Base-by-base conservation (phyloP, 2,888 invertebrate species). In the Noctua pronuba region DNA sequence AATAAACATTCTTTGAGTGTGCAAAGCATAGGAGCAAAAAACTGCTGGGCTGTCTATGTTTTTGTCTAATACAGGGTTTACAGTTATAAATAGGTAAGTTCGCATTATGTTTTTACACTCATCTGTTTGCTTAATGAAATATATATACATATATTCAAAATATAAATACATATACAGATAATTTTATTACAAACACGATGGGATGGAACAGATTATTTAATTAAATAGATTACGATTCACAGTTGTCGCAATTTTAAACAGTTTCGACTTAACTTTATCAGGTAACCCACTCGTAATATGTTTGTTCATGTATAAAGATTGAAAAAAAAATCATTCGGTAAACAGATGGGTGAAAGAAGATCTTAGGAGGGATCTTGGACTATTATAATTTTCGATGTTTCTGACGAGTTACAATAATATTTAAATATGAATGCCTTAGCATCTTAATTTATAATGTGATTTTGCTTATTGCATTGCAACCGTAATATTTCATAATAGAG, bases 391-490 rank as follows among this genome's bases (percentile, higher is more conserved):
- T 84, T 78, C 58, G 35, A 71, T 76, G 65, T 76, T 49, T 68
- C 31, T 31, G 35, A 73, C 35, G 28, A 60, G 21, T 52, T 80
- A 11, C 38, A 81, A 72, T 46, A 60, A 75, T 35, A 73, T 8
- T 38, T 35, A 46, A 38, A 67, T 77, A 44, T 55, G 10, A 52
- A n/a, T 52, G 55, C 58, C 5, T n/a, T n/a, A 18, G 8, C 58
- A 60, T 38, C n/a, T 71, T 80, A 77, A 46, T 55, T 64, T 66
- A 52, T 75, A 77, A 66, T 75, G 74, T 75, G 75, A 87, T 87
- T 67, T 77, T 67, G 24, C 44, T 77, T 79, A 70, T 75, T 82
- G 79, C 77, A 79, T 76, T 73, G 38, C n/a, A 70, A 74, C 21
- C 16, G 62, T 67, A 52, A 76, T n/a, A 46, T 65, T 84, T 44